Base-by-base conservation (phyloP, 2,113 vertebrate genomes). In the Alces alces region DNA sequence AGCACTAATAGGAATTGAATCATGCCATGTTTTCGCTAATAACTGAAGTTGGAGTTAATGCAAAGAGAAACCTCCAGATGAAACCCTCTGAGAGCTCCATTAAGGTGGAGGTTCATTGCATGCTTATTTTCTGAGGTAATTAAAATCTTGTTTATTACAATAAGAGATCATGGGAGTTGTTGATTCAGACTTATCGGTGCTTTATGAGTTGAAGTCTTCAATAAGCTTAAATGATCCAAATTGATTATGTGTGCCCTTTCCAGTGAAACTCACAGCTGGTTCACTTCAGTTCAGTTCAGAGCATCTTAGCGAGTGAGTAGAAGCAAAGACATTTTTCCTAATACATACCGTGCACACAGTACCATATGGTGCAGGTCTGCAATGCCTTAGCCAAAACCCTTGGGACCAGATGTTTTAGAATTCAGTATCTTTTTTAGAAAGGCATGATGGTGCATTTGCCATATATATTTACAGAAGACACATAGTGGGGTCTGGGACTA, bases 141-240 rank as follows among this genome's bases (percentile, higher is more conserved):
- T 98, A 97, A 98, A 97, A 97, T 96, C 96, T 83, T 97, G 95
- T 96, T 97, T 93, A 96, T 96, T 96, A 97, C 89, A 93, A 83
- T 96, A 94, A 92, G 73, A 93, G 64, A 95, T 95, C 16, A 7
- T 39, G 23, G 92, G 93, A 98, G 80, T 85, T 97, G 97, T 98
- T 97, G 97, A 95, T 97, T 97, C 93, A 95, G 89, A 97, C 96
- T 93, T 98, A 96, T 28, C 73, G 79, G 96, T 84, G 78, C 92
- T 97, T 97, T 96, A 97, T 97, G 92, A 97, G 90, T 98, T 97
- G 96, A 98, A 97, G 95, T 97, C 96, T 97, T 97, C 96, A 97
- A 73, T 97, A 98, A 97, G 82, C 93, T 97, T 98, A 97, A 98
- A 73, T 97, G 98, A 97, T 97, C 95, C 96, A 97, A 92, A 96